Percentiles rank a stretch among this genome's conserved stretches.
These are phyloP conservation scores for Aurelia sp. DNA, from an alignment of 30 jellyfish, hydroid and myxozoan species.

Conservation along the genomic window DNA sequence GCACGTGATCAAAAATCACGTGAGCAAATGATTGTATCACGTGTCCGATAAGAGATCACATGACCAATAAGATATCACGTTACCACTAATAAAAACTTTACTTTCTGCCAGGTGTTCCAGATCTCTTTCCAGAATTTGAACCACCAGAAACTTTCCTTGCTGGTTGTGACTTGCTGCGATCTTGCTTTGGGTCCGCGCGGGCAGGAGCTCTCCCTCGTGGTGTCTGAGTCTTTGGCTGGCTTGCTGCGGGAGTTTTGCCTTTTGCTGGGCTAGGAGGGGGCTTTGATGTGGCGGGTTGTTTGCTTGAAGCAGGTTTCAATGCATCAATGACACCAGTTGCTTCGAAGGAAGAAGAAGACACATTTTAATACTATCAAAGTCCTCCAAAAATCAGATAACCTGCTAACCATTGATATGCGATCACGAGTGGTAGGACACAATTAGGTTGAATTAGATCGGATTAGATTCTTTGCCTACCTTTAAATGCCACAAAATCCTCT, in stretches of 20 bases:
- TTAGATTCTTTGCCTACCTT: no score
- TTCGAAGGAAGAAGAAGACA: background rate
- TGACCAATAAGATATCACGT: no score
- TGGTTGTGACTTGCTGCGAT: slow-evolving; percentile 66
- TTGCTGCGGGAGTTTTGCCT: background rate
- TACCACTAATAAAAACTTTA: background rate
- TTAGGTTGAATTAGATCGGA: no score
- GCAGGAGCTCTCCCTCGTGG: slow-evolving; percentile 56
- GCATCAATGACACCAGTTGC: slow-evolving; percentile 25
- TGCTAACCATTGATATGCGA: no score
- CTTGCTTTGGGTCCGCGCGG: slow-evolving; percentile 46
- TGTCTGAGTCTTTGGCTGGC: slow-evolving; percentile 27
- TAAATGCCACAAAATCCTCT: no score
- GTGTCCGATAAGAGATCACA: slow-evolving; percentile 10
- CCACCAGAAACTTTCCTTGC: slow-evolving; percentile 16
- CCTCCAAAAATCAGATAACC: no score
- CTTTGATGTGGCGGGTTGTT: slow-evolving; percentile 11
- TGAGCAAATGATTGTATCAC: background rate
- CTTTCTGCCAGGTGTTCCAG: slow-evolving; percentile 56
- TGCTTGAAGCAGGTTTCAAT: slow-evolving; percentile 9
- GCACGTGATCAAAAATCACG: no score
- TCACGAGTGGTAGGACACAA: no score
- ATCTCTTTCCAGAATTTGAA: slow-evolving; percentile 31
- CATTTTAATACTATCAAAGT: no score
- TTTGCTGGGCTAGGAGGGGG: background rate